Evolutionary conservation across 2,888 invertebrate species (phyloP).

Genomic region (Cephalotes varians): DNA sequence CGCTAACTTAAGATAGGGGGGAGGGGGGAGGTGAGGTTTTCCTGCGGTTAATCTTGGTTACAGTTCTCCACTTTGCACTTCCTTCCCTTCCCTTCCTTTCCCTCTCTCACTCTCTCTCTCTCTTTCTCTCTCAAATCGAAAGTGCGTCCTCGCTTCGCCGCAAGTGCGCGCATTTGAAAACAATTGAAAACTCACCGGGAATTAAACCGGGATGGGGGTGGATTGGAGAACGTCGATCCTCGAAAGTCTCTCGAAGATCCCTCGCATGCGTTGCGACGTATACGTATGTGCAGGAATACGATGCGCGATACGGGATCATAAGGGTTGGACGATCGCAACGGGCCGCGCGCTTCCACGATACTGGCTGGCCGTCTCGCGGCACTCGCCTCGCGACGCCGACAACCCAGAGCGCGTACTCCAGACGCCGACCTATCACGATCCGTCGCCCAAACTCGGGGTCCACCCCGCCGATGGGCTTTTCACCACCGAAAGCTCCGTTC

Average conservation of each 20-base stretch:
- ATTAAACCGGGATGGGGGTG: background rate
- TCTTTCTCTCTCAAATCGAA: background rate
- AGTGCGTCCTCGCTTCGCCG: background rate
- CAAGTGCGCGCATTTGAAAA: conserved; percentile 12
- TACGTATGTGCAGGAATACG: background rate
- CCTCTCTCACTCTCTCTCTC: background rate
- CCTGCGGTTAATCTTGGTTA: conserved; percentile 14
- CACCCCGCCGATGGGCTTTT: background rate
- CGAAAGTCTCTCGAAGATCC: background rate
- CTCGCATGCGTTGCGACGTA: background rate
- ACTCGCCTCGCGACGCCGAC: conserved; percentile 76
- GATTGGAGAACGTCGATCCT: conserved; percentile 9
- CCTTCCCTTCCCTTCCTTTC: background rate
- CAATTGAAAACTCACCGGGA: conserved; percentile 40
- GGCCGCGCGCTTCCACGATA: conserved; percentile 80
- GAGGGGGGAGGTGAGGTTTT: conserved; percentile 2
- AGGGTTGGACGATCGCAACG: conserved; percentile 72
- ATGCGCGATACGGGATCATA: conserved; percentile 29
- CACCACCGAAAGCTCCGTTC: background rate
- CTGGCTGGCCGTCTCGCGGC: conserved; percentile 72
- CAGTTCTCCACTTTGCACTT: conserved; percentile 33
- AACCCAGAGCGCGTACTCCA: conserved; percentile 80
- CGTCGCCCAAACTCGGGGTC: conserved; percentile 51
- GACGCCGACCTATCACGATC: conserved; percentile 76
- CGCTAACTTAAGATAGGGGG: background rate